Evolutionary conservation across 2,888 invertebrate genomes (phyloP), one percentile per base, ranked within the genome.

Genomic region (Orgyia antiqua): DNA sequence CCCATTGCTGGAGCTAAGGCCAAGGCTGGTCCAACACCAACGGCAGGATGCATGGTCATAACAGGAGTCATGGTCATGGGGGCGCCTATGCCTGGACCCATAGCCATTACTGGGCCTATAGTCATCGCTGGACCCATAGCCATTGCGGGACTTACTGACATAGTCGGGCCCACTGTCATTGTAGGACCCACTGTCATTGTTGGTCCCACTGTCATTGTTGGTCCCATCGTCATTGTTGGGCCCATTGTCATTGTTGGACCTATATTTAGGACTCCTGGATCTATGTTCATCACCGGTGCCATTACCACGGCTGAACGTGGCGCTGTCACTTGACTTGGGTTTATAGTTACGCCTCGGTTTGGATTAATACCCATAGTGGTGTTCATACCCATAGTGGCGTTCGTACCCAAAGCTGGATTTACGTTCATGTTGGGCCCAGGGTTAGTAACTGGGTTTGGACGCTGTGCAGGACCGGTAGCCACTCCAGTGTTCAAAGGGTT

Each of bases 1-100:
- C 15, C 15, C 23, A 23, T 10, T 6, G n/a, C 23, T 2, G 23
- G 10, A 10, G 5, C 10, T 11, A 23, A 3, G 11, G 24, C 10
- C 10, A 27, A 18, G 17, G 31, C 9, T 28, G 31, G 29, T 25
- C 31, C 29, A 33, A 38, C 23, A 23, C 23, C 23, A 10, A 23
- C 10, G 10, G 23, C 11, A 2, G 23, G 23, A 23, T 24, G 31
- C 24, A 20, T 28, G 18, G 17, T 30, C 21, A 21, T 30, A 13
- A 5, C 25, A 26, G 26, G 35, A 8, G 30, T 9, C 10, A 27
- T 15, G 21, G 20, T 13, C 1, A 13, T 13, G 19, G 13, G 21
- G 4, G 20, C 2, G 9, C 9, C 9, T 4, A 20, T 20, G 9
- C 9, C 9, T 9, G 9, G n/a, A 9, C 9, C n/a, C 20, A 9